Evolutionary conservation across 1,140 invertebrate species (phyloP), one percentile per base, ranked within the genome.

Genomic region (Cydia strobilella): DNA sequence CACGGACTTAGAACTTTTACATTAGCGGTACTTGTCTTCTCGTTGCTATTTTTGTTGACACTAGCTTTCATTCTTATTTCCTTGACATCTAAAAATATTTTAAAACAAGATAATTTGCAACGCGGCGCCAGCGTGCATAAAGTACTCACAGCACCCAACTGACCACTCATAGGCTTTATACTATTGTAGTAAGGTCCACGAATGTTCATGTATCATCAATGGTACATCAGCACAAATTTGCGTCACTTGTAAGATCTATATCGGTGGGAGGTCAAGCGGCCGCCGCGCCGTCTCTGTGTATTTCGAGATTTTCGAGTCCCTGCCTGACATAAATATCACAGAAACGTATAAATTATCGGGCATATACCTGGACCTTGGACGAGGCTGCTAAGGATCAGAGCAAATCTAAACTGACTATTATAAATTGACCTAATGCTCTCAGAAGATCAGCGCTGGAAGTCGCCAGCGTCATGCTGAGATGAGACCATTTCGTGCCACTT

Each of bases 211-310:
- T 59, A n/a, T 23, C 48, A 7, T n/a, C n/a, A 18, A 18, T 51
- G 48, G 48, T 51, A 51, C 15, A 51, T 18, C 6, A 18, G n/a
- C 48, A 7, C 63, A 12, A n/a, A 69, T 39, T 20, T 69, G 65
- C 65, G 65, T 69, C 65, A 69, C 27, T 66, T 25, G 65, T 63
- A 9, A 35, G 27, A 63, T 66, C 65, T 69, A 69, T 18, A 69
- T 69, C 15, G 23, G 31, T n/a, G 15, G 20, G 65, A 69, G 65
- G 65, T 69, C 65, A 23, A 10, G 15, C 65, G 13, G 65, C 31
- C 65, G 65, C 65, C 65, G 65, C 31, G 65, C 65, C 31, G 65
- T 69, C 65, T 69, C 65, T 35, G 27, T 10, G 62, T 66, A 66
- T 31, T 66, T 63, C 13, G 27, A 66, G 63, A n/a, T 15, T 31